Base-by-base conservation (phyloP, 2,113 vertebrate genomes). In the Hyaena hyaena region DNA sequence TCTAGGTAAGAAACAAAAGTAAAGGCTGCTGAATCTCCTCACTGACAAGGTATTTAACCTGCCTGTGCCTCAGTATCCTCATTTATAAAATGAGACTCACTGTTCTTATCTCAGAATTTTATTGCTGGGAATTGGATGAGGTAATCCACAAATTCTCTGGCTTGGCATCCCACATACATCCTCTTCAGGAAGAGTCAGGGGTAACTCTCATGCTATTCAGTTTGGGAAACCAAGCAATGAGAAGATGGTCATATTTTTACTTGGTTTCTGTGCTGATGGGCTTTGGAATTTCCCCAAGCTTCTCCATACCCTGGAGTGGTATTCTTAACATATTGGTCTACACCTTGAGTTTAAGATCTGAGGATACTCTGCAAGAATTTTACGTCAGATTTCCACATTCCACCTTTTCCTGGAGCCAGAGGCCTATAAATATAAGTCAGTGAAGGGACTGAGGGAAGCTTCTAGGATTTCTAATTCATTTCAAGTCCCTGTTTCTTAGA, bases 71-170 rank as follows among this genome's bases (percentile, higher is more conserved):
- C 66, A 65, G 23, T 71, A 43, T 88, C 33, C 43, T 33, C 3
- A 1, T 80, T 50, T 90, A 58, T 85, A 94, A 69, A 83, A 43
- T 35, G 33, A 92, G 35, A 61, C 63, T 84, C 76, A 58, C 74
- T 90, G 19, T 69, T 65, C 16, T 88, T 84, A 58, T 58, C 23
- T 39, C 24, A 39, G 5, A 73, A 10, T 33, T 80, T 80, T 95
- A 81, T 91, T 85, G 33, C 68, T 94, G 31, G 90, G 81, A 94
- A 88, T n/a, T 90, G 48, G 87, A 63, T 84, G 69, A 94, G 28
- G n/a, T 73, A 48, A 95, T 74, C 21, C 16, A 31, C 79, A 55
- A 61, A 11, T 80, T 96, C 10, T 11, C 58, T 88, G 81, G 31
- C 1, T 58, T 28, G 39, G 23, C 16, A 74, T 19, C 45, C 9